A percentile compares a stretch with the other conserved stretches of the same genome.
These are phyloP conservation scores for Pelobates fuscus DNA, from an alignment of 2,113 vertebrate species.

Conservation along the genomic window DNA sequence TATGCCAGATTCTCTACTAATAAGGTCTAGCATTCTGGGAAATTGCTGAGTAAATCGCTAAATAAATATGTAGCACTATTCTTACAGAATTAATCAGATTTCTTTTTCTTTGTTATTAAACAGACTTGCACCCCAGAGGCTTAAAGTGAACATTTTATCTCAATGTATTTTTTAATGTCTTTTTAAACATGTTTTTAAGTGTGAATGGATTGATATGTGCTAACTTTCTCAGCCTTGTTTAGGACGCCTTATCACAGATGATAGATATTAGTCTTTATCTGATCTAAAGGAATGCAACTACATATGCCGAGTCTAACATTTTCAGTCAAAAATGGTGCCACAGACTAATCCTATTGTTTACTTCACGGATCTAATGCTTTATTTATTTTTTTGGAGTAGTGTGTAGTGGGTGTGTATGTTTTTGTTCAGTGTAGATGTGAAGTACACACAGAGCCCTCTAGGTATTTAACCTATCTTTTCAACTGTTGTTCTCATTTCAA, in stretches of 20 bases:
- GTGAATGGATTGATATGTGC: constrained; percentile 14
- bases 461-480: too few species aligned
- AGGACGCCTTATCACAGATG: not conserved
- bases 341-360: not conserved
- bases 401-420: too few species aligned
- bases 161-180: not conserved
- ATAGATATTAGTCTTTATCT: constrained; percentile 20
- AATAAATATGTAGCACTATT: constrained; percentile 22
- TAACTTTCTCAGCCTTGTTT: not conserved
- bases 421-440: too few species aligned
- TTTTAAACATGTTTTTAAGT: constrained; percentile 12
- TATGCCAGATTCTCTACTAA: not conserved
- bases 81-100: not conserved
- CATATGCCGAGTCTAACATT: constrained; percentile 8
- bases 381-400: too few species aligned
- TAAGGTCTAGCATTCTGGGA: not conserved
- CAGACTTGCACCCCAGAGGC: constrained; percentile 5
- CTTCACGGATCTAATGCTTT: not conserved
- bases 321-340: not conserved
- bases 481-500: too few species aligned
- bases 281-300: constrained; percentile 19
- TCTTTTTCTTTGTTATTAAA: constrained; percentile 11
- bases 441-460: too few species aligned
- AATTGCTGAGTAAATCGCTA: constrained; percentile 14
- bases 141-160: not conserved